These are phyloP conservation scores for Scrobipalpa costella DNA, from an alignment of 2,888 invertebrate genomes.

Conservation along the genomic window DNA sequence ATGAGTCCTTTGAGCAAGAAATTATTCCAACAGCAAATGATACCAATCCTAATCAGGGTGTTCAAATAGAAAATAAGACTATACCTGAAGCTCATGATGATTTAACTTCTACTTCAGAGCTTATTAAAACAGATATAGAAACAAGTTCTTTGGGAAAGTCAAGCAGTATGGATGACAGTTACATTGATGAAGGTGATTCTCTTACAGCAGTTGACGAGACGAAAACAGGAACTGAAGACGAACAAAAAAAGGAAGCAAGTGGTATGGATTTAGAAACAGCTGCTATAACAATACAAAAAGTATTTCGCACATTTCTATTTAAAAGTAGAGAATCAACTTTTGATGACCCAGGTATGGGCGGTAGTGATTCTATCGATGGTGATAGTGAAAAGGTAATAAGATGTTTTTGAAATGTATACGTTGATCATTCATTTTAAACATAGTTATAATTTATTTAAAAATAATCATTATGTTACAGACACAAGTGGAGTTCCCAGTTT, in stretches of 20 bases:
- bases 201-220: conserved; percentile 6
- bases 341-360: conserved; percentile 61
- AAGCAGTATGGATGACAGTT: conserved; percentile 26
- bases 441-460: background rate
- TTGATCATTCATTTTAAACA: background rate
- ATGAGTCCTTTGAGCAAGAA: background rate
- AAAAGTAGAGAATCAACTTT: conserved; percentile 70
- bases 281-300: conserved; percentile 81
- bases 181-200: conserved; percentile 23
- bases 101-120: conserved; percentile 21
- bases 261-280: conserved; percentile 76
- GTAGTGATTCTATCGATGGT: conserved; percentile 50
- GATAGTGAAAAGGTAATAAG: conserved; percentile 55
- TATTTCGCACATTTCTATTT: conserved; percentile 75
- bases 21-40: background rate
- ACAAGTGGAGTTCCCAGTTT: conserved; percentile 44
- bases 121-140: conserved; percentile 20
- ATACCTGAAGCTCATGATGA: conserved; percentile 26
- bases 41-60: background rate
- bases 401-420: no score
- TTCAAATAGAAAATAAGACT: conserved; percentile 6
- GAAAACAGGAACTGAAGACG: conserved; percentile 2
- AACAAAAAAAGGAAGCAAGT: conserved; percentile 36
- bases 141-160: conserved; percentile 28
- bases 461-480: conserved; percentile 52